A percentile compares a stretch with the other conserved stretches of the same genome.
phyloP scores from a whole-genome alignment of 2,113 vertebrate species.

The Sylvietta virens region DNA sequence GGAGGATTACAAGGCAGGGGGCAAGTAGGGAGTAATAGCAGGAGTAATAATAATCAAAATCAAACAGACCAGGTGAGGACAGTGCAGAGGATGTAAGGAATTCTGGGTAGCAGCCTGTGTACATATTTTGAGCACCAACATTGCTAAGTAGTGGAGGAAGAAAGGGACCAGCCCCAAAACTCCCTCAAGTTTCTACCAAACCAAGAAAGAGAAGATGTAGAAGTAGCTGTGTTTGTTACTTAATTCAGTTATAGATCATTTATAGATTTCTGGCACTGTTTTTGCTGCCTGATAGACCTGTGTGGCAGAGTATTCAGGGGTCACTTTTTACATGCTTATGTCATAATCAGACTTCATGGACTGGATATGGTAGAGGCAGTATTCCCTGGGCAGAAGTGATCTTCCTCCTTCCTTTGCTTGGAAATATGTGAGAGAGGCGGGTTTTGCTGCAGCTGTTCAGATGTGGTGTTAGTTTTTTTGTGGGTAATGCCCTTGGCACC shows the following conservation, averaged over 20 bases:
- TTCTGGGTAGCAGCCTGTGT: background rate
- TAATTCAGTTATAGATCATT: background rate
- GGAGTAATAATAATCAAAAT: background rate
- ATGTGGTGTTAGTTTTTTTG: background rate
- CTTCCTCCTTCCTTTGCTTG: background rate
- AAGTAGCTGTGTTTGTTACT: background rate
- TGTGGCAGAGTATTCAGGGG: background rate
- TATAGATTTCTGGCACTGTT: rapidly evolving
- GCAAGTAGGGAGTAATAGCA: background rate
- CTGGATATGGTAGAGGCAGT: background rate
- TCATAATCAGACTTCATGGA: background rate
- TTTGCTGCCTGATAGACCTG: background rate
- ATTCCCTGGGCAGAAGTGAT: background rate
- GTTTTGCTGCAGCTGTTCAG: constrained; percentile 5
- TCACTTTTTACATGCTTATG: background rate
- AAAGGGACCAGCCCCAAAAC: background rate
- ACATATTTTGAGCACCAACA: background rate
- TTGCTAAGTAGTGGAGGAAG: background rate
- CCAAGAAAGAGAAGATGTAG: background rate
- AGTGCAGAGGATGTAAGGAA: background rate
- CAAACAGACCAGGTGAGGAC: background rate
- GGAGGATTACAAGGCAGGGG: background rate
- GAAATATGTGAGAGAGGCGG: background rate
- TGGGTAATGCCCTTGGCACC: background rate
- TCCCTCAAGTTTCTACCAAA: background rate